A percentile compares a stretch with the other conserved stretches of the same genome.
These are phyloP conservation scores for Epinephelus malabaricus DNA, from an alignment of 2,797 vertebrate genomes.

Conservation along the genomic window DNA sequence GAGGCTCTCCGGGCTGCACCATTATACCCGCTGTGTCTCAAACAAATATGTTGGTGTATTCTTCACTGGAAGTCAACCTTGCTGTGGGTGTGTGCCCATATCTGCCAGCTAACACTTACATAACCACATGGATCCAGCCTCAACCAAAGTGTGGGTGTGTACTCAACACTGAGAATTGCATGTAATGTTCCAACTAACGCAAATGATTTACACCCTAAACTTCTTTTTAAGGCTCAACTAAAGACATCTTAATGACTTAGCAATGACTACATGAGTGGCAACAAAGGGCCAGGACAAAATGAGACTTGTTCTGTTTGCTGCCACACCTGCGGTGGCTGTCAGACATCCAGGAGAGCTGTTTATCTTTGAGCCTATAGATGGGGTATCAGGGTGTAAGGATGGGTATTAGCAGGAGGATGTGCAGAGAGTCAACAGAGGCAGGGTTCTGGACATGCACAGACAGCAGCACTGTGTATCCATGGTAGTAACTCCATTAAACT, in stretches of 20 bases:
- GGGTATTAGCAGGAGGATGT: constrained; percentile 42
- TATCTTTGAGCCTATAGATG: neutral
- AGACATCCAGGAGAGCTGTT: constrained; percentile 18
- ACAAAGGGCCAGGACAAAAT: constrained; percentile 33
- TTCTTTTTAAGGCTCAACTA: constrained; percentile 3
- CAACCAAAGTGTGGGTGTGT: constrained; percentile 72
- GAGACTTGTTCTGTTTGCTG: constrained; percentile 53
- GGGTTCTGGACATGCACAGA: constrained; percentile 42
- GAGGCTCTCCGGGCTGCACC: constrained; percentile 35
- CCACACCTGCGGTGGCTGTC: constrained; percentile 57
- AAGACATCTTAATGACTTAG: constrained; percentile 20
- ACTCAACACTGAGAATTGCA: constrained; percentile 44
- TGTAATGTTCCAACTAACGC: constrained; percentile 43
- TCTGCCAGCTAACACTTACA: constrained; percentile 76
- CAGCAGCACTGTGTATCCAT: constrained; percentile 21
- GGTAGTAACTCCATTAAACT: neutral
- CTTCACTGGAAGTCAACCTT: constrained; percentile 53
- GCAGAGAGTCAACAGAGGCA: neutral
- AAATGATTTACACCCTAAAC: constrained; percentile 62
- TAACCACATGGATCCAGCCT: constrained; percentile 65
- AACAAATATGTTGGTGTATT: constrained; percentile 53
- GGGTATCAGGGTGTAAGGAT: too few species aligned
- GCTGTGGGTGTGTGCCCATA: constrained; percentile 70
- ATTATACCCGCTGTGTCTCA: constrained; percentile 20
- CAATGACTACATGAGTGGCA: neutral